Evolutionary conservation across 1,140 invertebrate species (phyloP), one percentile per base, ranked within the genome.

Genomic region (Yoshiicerus persimilis): DNA sequence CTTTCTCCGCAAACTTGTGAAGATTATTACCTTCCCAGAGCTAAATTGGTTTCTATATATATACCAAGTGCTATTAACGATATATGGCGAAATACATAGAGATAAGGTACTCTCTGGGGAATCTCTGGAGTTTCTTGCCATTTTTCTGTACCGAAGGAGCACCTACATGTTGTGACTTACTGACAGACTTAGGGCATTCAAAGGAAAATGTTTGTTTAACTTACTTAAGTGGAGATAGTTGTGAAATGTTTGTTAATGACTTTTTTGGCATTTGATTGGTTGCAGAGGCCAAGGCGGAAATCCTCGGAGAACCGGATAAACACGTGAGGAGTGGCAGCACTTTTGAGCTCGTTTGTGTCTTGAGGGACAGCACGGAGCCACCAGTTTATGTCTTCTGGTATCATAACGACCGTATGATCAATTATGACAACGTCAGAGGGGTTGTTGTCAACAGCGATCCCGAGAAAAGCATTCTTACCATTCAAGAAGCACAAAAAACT

Each of bases 361-460:
- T 94, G 5, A 91, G 91, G 20, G 91, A 92, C 16, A 92, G 92
- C 86, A 93, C 93, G 0, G 93, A 93, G 77, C 92, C 93, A 10
- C 93, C 93, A 3, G 91, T 92, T 70, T 93, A 92, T 89, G 92
- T 94, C 62, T 93, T 93, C 89, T 94, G 93, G 93, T 88, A 87
- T 75, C 93, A 93, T 90, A 92, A 93, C 85, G 91, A 92, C 16
- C 91, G 92, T 30, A 94, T 94, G 93, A 93, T 94, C 89, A 94
- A 94, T 89, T 94, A 93, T 90, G 93, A 93, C 91, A 90, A 87
- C 75, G 84, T 88, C 56, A 75, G 92, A 32, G 92, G 92, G n/a
- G 91, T 92, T 88, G 92, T 93, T 47, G 92, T 93, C 75, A 93
- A 92, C 90, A 92, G 92, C 88, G 90, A 91, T 25, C 38, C 83